A percentile compares a stretch with the other conserved stretches of the same genome.
phyloP scores from a whole-genome alignment of 2,113 vertebrate species.

The Gracilinanus agilis region DNA sequence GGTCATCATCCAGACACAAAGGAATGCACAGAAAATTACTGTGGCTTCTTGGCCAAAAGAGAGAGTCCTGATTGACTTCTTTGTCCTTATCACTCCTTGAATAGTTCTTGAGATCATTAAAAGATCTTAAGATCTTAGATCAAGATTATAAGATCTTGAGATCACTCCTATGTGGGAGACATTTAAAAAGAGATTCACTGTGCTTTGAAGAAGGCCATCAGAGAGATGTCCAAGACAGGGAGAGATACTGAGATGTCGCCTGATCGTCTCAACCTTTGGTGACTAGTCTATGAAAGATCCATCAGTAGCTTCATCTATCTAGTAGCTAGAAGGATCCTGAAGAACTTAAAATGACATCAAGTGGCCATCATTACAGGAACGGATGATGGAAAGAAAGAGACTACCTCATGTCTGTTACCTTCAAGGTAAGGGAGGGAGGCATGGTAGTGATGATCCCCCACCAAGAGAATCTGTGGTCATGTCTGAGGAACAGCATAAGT shows the following conservation, averaged over 20 bases:
- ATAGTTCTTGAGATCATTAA: not conserved
- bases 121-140: not conserved
- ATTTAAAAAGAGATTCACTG: not conserved
- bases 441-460: not conserved
- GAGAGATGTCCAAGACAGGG: not conserved
- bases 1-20: not conserved
- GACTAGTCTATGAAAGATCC: not conserved
- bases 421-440: not conserved
- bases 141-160: too few species aligned
- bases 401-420: not conserved
- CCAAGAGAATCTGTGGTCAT: not conserved
- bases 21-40: not conserved
- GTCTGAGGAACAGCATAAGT: not conserved
- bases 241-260: not conserved
- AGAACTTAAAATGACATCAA: not conserved
- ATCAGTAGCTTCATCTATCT: not conserved
- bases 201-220: not conserved
- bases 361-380: not conserved
- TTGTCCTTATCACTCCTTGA: not conserved
- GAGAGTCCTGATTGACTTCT: not conserved
- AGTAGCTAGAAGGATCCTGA: not conserved
- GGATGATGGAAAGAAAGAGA: not conserved
- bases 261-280: not conserved
- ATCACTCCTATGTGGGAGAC: not conserved
- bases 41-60: not conserved